Evolutionary conservation across 2,113 vertebrate species (phyloP).

Genomic region (Hucho hucho): DNA sequence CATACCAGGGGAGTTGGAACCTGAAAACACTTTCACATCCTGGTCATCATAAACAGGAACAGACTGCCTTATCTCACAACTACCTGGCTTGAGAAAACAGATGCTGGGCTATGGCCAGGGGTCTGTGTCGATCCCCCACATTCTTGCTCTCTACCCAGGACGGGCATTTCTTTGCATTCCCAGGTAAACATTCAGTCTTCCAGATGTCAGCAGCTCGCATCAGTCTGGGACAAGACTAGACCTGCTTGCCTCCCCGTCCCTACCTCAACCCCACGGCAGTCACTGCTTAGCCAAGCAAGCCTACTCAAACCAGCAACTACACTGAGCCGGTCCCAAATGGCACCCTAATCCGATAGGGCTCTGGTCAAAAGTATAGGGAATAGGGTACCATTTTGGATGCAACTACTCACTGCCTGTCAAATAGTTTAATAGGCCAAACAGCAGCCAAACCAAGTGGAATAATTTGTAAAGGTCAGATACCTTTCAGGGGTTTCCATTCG

Average conservation of each 20-base stretch:
- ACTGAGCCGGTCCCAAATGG: too few relatives aligned
- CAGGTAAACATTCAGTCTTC: constrained; percentile 73
- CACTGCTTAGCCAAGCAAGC: constrained; percentile 41
- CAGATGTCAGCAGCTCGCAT: constrained; percentile 72
- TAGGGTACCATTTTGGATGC: too few relatives aligned
- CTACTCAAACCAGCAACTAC: constrained; percentile 23
- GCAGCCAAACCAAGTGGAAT: constrained; percentile 40
- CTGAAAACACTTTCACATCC: constrained; percentile 25
- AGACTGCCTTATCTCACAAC: background rate
- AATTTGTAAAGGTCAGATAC: constrained; percentile 39
- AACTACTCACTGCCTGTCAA: constrained; percentile 36
- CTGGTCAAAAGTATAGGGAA: too few relatives aligned
- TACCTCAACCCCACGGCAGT: constrained; percentile 19
- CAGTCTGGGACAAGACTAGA: constrained; percentile 80
- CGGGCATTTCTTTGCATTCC: constrained; percentile 47
- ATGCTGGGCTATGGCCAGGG: background rate
- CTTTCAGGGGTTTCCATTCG: too few relatives aligned
- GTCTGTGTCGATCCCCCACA: background rate
- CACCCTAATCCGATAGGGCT: too few relatives aligned
- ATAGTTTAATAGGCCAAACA: constrained; percentile 45
- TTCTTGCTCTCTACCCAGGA: constrained; percentile 52
- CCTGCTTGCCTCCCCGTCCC: constrained; percentile 69
- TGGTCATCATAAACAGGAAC: constrained; percentile 14
- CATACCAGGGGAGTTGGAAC: constrained; percentile 37
- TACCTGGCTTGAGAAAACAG: background rate